These are phyloP conservation scores for Hirtodrosophila duncani DNA, from an alignment of 2,888 invertebrate genomes.

Conservation along the genomic window DNA sequence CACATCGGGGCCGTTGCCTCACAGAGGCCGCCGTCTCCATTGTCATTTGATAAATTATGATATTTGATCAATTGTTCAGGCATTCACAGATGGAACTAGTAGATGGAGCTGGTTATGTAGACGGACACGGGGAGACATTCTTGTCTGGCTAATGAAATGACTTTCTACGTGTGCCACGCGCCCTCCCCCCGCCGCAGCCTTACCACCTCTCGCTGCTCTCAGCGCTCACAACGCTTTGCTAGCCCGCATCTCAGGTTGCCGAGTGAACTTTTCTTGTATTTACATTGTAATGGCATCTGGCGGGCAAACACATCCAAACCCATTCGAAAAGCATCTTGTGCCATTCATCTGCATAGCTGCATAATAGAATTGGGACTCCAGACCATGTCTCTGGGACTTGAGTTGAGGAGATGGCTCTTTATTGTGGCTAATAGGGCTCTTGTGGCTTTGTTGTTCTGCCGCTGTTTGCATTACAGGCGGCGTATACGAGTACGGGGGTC, in stretches of 20 bases:
- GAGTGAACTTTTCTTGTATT: slow-evolving; percentile 67
- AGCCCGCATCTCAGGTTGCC: slow-evolving; percentile 59
- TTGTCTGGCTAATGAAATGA: slow-evolving; percentile 53
- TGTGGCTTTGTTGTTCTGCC: slow-evolving; percentile 64
- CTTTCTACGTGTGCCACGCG: slow-evolving; percentile 49
- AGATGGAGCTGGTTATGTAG: slow-evolving; percentile 30
- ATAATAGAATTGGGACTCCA: slow-evolving; percentile 58
- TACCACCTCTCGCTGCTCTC: background rate
- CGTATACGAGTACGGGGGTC: slow-evolving; percentile 16
- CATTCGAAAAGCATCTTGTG: slow-evolving; percentile 17
- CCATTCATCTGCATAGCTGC: slow-evolving; percentile 66
- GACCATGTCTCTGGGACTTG: background rate
- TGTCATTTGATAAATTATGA: slow-evolving; percentile 74
- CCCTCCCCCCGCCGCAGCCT: background rate
- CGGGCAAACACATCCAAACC: slow-evolving; percentile 32
- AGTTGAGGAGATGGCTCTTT: slow-evolving; percentile 40
- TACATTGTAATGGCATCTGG: slow-evolving; percentile 73
- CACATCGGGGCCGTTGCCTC: slow-evolving; percentile 51
- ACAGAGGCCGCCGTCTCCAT: slow-evolving; percentile 62
- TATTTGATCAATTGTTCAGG: slow-evolving; percentile 74
- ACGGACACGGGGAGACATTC: background rate
- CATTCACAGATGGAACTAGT: slow-evolving; percentile 26
- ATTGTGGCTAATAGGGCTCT: slow-evolving; percentile 69
- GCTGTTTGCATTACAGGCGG: slow-evolving; percentile 47
- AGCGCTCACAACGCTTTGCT: too few relatives aligned